phyloP scores from a whole-genome alignment of 2,888 invertebrate genomes.

The Caenorhabditis wallacei region DNA sequence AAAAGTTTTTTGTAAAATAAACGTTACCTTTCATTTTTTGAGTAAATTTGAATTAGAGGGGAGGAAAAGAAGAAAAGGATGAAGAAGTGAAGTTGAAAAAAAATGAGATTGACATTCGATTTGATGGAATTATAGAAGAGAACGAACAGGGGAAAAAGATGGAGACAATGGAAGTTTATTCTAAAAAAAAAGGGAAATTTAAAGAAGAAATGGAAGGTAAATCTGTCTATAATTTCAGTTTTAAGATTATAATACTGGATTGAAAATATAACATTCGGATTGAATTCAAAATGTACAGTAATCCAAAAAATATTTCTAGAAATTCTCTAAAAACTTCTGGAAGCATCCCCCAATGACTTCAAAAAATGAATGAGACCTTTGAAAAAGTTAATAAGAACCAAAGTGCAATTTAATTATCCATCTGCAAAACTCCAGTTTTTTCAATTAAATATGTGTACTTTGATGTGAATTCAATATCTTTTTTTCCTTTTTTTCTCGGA shows the following conservation, averaged over 20 bases:
- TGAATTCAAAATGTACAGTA: too few species aligned
- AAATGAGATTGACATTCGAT: conserved; percentile 58
- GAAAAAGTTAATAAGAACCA: too few species aligned
- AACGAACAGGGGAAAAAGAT: conserved; percentile 1
- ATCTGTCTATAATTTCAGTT: too few species aligned
- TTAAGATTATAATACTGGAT: too few species aligned
- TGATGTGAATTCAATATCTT: neutral
- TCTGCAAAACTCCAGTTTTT: neutral
- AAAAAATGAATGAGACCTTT: too few species aligned
- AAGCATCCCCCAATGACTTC: too few species aligned
- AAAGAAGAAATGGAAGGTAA: neutral
- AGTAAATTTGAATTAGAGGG: too few species aligned
- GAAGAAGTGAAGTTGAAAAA: neutral
- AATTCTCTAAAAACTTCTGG: too few species aligned
- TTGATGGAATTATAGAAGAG: conserved; percentile 56
- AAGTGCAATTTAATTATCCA: neutral
- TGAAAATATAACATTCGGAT: too few species aligned
- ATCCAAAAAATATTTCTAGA: too few species aligned
- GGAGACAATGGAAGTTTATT: conserved; percentile 25
- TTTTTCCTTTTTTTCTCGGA: neutral
- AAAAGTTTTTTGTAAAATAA: too few species aligned
- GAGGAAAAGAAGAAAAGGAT: neutral
- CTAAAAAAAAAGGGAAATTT: neutral
- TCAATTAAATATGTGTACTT: neutral
- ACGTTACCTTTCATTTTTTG: neutral